Evolutionary conservation across 2,113 vertebrate genomes (phyloP).

Genomic region (Tragelaphus buxtoni): DNA sequence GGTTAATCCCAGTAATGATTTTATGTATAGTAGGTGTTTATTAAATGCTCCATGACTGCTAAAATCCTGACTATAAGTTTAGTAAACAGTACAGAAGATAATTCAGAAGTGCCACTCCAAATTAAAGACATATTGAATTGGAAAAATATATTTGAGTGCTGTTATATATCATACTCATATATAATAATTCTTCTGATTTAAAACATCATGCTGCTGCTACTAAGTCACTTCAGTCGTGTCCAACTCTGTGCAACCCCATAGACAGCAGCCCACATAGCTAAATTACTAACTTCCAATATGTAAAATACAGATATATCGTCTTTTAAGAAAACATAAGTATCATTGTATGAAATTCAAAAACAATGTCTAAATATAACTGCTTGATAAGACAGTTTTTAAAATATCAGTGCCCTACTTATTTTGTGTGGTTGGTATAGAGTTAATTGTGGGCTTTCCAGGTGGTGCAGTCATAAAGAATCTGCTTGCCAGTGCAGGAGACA

Average conservation of each 20-base stretch:
- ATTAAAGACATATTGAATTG: not conserved
- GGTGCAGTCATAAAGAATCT: not conserved
- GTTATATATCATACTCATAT: not conserved
- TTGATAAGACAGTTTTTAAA: not conserved
- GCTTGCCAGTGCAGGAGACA: not conserved
- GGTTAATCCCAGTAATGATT: not conserved
- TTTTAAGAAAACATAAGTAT: not conserved
- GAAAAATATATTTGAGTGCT: slow-evolving; percentile 14
- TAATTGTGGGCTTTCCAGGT: not conserved
- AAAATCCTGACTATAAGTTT: not conserved
- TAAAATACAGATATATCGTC: not conserved
- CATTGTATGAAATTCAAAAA: slow-evolving; percentile 4
- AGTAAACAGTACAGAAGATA: not conserved
- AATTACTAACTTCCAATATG: not conserved
- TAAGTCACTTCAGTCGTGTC: no score
- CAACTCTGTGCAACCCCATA: no score
- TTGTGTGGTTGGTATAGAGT: not conserved
- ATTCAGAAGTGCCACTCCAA: not conserved
- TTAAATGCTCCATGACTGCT: slow-evolving; percentile 37
- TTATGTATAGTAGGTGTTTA: not conserved
- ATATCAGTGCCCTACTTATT: not conserved
- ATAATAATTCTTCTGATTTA: slow-evolving; percentile 32
- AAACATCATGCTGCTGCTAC: not conserved
- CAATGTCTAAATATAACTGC: not conserved
- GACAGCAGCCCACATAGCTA: not conserved